phyloP scores from a whole-genome alignment of 2,113 vertebrate genomes.

The Gymnarchus niloticus region DNA sequence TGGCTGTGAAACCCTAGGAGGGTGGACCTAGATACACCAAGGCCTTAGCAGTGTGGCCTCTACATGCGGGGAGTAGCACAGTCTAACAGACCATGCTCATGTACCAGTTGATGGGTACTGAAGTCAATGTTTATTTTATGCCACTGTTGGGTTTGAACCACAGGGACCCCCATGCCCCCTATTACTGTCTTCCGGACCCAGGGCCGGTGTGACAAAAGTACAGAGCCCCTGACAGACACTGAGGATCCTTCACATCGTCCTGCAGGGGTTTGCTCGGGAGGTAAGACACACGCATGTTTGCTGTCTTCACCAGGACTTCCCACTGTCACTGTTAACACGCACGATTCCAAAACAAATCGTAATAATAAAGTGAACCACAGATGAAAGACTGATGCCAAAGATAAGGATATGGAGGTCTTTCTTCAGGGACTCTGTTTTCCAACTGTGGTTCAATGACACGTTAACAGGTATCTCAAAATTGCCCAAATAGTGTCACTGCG shows the following conservation, averaged over 20 bases:
- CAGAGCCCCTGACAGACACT: too few relatives aligned
- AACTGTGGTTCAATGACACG: background rate
- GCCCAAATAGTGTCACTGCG: background rate
- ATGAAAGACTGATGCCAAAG: too few relatives aligned
- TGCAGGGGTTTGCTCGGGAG: background rate
- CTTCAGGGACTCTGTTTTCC: background rate
- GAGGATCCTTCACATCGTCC: too few relatives aligned
- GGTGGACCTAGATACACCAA: background rate
- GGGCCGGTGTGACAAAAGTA: background rate
- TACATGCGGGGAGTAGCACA: background rate
- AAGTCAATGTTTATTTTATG: background rate
- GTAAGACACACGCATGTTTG: background rate
- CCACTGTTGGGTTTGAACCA: background rate
- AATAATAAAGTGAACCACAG: background rate
- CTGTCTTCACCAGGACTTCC: background rate
- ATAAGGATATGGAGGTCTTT: background rate
- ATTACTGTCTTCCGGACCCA: background rate
- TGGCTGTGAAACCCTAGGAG: background rate
- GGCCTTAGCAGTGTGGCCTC: background rate
- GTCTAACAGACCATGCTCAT: background rate
- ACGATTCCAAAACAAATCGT: constrained; percentile 1
- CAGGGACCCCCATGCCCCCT: background rate
- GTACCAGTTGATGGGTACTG: too few relatives aligned
- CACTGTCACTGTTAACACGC: background rate
- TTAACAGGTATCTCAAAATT: background rate